phyloP scores from a whole-genome alignment of 35 echinoderm and acorn worm genomes.

The Eucidaris tribuloides region DNA sequence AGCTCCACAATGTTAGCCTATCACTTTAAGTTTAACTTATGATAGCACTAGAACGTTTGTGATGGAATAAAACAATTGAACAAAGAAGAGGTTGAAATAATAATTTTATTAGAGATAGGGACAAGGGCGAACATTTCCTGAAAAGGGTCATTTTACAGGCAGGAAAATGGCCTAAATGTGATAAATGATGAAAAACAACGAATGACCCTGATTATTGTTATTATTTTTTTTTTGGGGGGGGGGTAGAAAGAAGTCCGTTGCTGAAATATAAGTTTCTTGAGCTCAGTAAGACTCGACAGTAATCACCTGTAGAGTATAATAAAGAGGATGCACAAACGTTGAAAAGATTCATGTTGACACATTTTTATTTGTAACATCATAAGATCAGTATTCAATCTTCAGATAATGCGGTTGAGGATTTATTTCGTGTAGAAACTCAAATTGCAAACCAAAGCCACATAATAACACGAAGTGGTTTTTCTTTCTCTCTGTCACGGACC shows the following conservation, averaged over 20 bases:
- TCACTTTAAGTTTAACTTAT: too few relatives aligned
- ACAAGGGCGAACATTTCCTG: background rate
- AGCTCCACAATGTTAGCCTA: too few relatives aligned
- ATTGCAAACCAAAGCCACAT: too few relatives aligned
- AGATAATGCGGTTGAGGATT: too few relatives aligned
- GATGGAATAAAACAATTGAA: background rate
- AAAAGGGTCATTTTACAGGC: background rate
- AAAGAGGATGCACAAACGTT: background rate
- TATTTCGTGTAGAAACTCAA: too few relatives aligned
- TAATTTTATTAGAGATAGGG: background rate
- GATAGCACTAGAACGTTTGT: background rate
- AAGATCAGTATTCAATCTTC: background rate
- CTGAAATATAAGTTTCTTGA: background rate
- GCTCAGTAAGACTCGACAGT: background rate
- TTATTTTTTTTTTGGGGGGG: background rate
- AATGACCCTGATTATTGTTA: too few relatives aligned
- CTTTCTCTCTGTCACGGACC: too few relatives aligned
- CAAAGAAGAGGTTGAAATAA: background rate
- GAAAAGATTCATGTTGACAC: background rate
- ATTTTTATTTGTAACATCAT: background rate
- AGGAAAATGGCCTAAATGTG: background rate
- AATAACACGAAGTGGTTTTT: too few relatives aligned
- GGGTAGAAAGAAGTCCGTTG: background rate
- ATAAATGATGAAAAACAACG: background rate
- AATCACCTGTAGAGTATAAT: background rate